Base-by-base conservation (phyloP, 2,113 vertebrate genomes). In the Malurus cyaneus region DNA sequence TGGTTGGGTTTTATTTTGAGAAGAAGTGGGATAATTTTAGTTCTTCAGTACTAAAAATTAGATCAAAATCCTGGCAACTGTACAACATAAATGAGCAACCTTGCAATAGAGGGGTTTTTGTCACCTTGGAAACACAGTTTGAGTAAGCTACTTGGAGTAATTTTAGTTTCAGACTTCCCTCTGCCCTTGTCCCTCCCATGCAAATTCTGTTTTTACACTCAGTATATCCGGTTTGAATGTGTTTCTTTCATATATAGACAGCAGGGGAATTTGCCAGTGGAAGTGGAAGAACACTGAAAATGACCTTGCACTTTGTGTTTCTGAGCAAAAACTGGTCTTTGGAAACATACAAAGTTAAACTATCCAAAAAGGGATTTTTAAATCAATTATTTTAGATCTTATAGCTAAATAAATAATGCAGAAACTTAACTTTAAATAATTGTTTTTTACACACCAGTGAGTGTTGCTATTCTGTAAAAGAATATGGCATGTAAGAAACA, bases 101-200 rank as follows among this genome's bases (percentile, higher is more conserved):
- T 93, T 91, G 77, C 69, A 95, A 84, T 94, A 86, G 67, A 52
- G 25, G 39, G 26, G 5, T 23, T 93, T 85, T 79, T 92, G 74
- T 97, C 93, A 86, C 94, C 82, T 91, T 97, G 90, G 92, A 95
- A 95, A 94, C 84, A 64, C 34, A 49, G 71, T 74, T 73, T 88
- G 60, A 78, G 86, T 93, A 94, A 94, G 79, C n/a, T 28, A 53
- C 34, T 74, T 39, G 62, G 86, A 94, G 41, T 94, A 94, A 95
- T 92, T 96, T 96, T 96, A 96, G 90, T 91, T 92, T 89, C 83
- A 92, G 86, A 60, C 83, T 92, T 96, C 77, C 81, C 32, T 83
- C 85, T 85, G 93, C 44, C 90, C 82, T 86, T 83, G 82, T 86
- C 88, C 76, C 82, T 94, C 93, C 88, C 92, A 76, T 93, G 65